A percentile compares a stretch with the other conserved stretches of the same genome.
These are phyloP conservation scores for Lepilemur septentrionalis DNA, from an alignment of 2,797 vertebrate genomes.

Conservation along the genomic window DNA sequence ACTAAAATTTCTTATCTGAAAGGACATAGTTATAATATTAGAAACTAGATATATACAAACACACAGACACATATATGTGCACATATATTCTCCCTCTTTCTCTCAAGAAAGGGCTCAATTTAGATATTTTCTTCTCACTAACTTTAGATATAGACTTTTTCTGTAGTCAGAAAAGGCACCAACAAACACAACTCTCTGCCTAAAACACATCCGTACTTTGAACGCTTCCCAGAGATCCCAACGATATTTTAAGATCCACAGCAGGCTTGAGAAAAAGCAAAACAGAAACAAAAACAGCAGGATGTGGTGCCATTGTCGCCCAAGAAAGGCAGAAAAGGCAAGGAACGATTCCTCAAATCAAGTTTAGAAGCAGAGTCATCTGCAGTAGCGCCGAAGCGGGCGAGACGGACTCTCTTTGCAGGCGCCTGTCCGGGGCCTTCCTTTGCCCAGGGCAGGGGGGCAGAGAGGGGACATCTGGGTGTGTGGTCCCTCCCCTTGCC, in stretches of 20 bases:
- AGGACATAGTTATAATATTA: constrained; percentile 76
- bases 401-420: too few relatives aligned
- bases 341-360: constrained; percentile 36
- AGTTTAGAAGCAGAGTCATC: constrained; percentile 7
- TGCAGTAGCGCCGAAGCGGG: fast-evolving
- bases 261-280: constrained; percentile 43
- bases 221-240: constrained; percentile 62
- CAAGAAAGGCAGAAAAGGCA: constrained; percentile 55
- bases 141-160: constrained; percentile 52
- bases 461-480: constrained; percentile 55
- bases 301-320: constrained; percentile 60
- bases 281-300: constrained; percentile 16
- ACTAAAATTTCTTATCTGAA: constrained; percentile 72
- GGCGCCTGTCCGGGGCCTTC: fast-evolving
- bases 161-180: constrained; percentile 54
- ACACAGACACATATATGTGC: too few relatives aligned
- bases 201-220: constrained; percentile 36
- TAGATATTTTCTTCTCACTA: constrained; percentile 49
- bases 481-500: constrained; percentile 18
- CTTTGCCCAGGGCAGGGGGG: background rate
- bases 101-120: constrained; percentile 54
- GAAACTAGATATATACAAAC: constrained; percentile 13
- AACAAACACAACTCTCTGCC: constrained; percentile 44
- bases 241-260: constrained; percentile 78
- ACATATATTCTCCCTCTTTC: background rate